Evolutionary conservation across 2,888 invertebrate genomes (phyloP).

Genomic region (Lochmaea crataegi): DNA sequence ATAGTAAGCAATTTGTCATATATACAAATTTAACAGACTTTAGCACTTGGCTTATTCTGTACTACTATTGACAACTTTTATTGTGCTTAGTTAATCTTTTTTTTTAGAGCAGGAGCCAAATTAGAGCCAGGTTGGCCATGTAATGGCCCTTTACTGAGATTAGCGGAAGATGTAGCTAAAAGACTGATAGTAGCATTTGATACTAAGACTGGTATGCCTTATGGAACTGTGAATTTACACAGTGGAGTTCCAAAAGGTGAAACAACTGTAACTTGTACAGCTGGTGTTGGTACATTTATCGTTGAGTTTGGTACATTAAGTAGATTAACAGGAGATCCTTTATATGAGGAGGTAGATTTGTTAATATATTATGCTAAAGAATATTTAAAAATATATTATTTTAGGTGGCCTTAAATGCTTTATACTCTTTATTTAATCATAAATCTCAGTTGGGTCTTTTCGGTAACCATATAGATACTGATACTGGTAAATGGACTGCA

Average conservation of each 20-base stretch:
- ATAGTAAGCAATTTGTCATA: no score
- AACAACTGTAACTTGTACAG: conserved; percentile 97
- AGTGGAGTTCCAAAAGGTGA: conserved; percentile 94
- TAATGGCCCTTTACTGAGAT: conserved; percentile 88
- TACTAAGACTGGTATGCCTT: conserved; percentile 95
- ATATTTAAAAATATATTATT: conserved; percentile 38
- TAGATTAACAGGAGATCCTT: conserved; percentile 90
- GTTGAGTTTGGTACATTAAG: conserved; percentile 96
- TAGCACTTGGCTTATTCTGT: no score
- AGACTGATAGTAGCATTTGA: conserved; percentile 91
- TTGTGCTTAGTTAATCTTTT: conserved; percentile 4
- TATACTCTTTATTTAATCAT: conserved; percentile 88
- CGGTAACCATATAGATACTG: conserved; percentile 97
- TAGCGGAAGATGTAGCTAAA: conserved; percentile 96
- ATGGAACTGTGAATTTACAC: conserved; percentile 94
- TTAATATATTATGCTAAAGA: conserved; percentile 40
- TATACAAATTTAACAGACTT: no score
- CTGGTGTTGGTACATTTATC: conserved; percentile 97
- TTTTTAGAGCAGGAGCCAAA: conserved; percentile 76
- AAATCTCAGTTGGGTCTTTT: conserved; percentile 89
- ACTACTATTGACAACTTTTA: not conserved
- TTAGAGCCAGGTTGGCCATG: conserved; percentile 98
- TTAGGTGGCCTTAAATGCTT: conserved; percentile 89
- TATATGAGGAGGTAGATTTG: conserved; percentile 87
- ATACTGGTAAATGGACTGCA: conserved; percentile 96